Conservation (phyloP, 92 coral and sea anemone species). For the Epizoanthus scotinus region DNA sequence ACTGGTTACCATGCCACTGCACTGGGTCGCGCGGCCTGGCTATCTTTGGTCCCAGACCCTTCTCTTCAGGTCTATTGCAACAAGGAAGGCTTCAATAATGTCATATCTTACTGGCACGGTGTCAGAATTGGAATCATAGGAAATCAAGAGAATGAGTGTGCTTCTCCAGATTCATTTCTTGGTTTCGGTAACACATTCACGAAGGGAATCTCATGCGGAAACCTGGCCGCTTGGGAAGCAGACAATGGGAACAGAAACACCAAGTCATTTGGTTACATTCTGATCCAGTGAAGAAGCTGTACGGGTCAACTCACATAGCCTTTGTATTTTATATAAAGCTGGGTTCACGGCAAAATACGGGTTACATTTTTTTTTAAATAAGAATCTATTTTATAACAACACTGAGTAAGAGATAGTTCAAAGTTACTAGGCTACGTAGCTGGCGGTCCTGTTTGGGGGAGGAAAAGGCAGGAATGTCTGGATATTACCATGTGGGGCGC, state of each 20-base stretch:
- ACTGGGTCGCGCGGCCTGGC: conserved; percentile 31
- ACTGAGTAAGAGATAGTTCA: too few relatives aligned
- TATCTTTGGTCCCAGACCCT: conserved; percentile 31
- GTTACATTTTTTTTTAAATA: background rate
- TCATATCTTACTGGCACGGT: background rate
- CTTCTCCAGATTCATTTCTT: conserved; percentile 24
- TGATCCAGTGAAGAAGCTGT: conserved; percentile 2
- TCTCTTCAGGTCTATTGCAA: conserved; percentile 18
- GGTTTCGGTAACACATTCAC: conserved; percentile 13
- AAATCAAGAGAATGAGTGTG: conserved; percentile 5
- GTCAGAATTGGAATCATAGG: conserved; percentile 25
- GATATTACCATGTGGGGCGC: too few relatives aligned
- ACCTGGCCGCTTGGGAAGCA: background rate
- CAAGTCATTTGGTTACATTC: conserved; percentile 16
- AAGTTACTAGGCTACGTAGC: too few relatives aligned
- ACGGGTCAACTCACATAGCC: too few relatives aligned
- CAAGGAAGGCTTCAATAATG: conserved; percentile 25
- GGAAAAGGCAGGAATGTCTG: too few relatives aligned
- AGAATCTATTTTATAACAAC: too few relatives aligned
- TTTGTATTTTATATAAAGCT: background rate
- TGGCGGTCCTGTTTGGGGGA: too few relatives aligned
- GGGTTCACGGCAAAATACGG: background rate
- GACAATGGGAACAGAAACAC: conserved; percentile 19
- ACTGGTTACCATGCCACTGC: conserved; percentile 26
- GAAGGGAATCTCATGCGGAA: conserved; percentile 5